These are phyloP conservation scores for Aelia acuminata DNA, from an alignment of 2,888 invertebrate genomes.

Conservation along the genomic window DNA sequence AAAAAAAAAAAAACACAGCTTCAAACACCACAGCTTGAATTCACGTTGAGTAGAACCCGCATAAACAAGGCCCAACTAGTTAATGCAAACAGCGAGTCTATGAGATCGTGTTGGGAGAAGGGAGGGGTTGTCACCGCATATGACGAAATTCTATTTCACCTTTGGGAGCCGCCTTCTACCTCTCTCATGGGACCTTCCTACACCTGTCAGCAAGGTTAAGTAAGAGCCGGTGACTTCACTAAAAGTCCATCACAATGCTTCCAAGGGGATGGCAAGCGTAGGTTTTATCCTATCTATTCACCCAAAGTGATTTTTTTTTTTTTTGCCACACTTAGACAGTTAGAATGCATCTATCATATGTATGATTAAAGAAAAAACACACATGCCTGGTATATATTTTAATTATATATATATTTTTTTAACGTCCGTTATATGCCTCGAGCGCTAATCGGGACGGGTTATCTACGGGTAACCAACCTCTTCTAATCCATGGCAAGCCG, in stretches of 20 bases:
- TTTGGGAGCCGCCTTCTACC: not conserved
- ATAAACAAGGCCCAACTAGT: not conserved
- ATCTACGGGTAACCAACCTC: too few relatives aligned
- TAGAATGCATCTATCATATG: too few relatives aligned
- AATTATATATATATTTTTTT: too few relatives aligned
- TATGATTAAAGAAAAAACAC: too few relatives aligned
- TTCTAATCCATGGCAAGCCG: too few relatives aligned
- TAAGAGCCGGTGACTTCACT: not conserved
- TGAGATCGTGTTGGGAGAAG: not conserved
- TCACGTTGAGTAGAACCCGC: not conserved
- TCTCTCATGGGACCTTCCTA: not conserved
- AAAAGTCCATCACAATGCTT: not conserved
- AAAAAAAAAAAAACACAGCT: too few relatives aligned
- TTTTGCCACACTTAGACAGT: too few relatives aligned
- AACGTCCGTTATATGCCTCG: too few relatives aligned
- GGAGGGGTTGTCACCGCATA: not conserved
- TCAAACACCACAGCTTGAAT: too few relatives aligned
- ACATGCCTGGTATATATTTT: too few relatives aligned
- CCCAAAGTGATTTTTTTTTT: too few relatives aligned
- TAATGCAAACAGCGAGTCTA: not conserved
- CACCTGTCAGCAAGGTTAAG: not conserved
- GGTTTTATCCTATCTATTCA: not conserved
- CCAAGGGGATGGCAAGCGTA: not conserved
- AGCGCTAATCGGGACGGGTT: too few relatives aligned
- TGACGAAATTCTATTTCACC: not conserved